Conservation (phyloP, 2,797 vertebrate genomes). For the Danionella dracula region DNA sequence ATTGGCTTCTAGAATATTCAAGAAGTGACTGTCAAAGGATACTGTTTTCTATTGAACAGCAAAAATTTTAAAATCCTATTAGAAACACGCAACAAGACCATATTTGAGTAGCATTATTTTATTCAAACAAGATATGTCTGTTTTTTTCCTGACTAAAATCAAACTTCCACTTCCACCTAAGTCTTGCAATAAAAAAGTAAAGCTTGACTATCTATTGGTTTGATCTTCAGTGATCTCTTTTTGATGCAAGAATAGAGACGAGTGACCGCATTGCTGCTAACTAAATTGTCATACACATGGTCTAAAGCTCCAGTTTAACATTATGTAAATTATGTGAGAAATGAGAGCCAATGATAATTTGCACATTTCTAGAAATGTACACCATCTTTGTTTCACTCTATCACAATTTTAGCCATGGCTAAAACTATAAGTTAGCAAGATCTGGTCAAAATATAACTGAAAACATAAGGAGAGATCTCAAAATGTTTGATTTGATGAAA, state of each 20-base stretch:
- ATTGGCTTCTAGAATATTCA: constrained; percentile 1
- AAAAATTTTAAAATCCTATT: constrained; percentile 24
- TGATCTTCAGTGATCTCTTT: constrained; percentile 31
- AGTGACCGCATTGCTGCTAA: constrained; percentile 21
- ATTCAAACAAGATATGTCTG: constrained; percentile 3
- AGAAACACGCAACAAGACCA: constrained; percentile 23
- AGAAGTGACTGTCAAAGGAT: not conserved
- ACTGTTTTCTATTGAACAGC: no score
- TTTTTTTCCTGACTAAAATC: constrained; percentile 2
- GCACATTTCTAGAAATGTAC: no score
- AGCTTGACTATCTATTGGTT: constrained; percentile 26
- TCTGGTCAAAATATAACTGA: no score
- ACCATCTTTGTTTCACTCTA: no score
- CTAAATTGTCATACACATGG: no score
- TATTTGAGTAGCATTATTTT: constrained; percentile 23
- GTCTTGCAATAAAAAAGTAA: constrained; percentile 18
- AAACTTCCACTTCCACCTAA: constrained; percentile 3
- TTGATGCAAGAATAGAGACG: constrained; percentile 2
- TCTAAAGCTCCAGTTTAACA: no score
- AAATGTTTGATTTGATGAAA: no score
- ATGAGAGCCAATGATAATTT: no score
- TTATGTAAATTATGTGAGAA: no score
- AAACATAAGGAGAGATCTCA: no score
- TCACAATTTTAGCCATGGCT: no score
- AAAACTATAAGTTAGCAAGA: no score